Evolutionary conservation across 2,113 vertebrate species (phyloP).

Genomic region (Fregetta grallaria): DNA sequence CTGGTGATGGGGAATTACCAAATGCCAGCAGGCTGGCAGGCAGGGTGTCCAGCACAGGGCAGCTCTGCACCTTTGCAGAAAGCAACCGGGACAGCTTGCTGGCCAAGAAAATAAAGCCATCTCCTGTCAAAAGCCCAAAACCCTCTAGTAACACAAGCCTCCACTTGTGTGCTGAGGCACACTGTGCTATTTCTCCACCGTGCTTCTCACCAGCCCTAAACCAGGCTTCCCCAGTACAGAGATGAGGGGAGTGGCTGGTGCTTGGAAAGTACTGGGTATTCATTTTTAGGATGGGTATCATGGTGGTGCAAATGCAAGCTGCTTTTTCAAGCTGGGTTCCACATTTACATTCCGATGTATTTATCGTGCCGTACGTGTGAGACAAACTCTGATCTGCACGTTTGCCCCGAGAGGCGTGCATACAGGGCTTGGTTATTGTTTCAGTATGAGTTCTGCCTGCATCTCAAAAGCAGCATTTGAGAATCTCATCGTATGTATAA

Average conservation of each 20-base stretch:
- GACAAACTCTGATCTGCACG: neutral
- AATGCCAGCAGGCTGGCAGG: too few species aligned
- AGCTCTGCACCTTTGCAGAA: neutral
- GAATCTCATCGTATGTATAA: neutral
- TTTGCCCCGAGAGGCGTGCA: rapidly evolving
- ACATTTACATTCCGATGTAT: neutral
- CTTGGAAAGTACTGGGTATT: neutral
- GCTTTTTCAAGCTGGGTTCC: neutral
- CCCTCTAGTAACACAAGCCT: neutral
- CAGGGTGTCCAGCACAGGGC: neutral
- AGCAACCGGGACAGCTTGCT: neutral
- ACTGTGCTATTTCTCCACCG: neutral
- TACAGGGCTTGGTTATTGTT: neutral
- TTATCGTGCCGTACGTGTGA: rapidly evolving
- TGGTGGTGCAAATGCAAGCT: neutral
- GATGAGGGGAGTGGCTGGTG: neutral
- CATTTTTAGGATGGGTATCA: neutral
- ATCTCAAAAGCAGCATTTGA: neutral
- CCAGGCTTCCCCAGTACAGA: neutral
- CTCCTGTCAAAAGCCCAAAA: neutral
- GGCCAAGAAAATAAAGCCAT: neutral
- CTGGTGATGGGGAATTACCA: too few species aligned
- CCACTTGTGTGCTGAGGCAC: neutral
- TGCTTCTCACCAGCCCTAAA: neutral
- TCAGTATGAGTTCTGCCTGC: neutral